A percentile compares a stretch with the other conserved stretches of the same genome.
phyloP scores from a whole-genome alignment of 2,113 vertebrate species.

The Semnopithecus entellus region DNA sequence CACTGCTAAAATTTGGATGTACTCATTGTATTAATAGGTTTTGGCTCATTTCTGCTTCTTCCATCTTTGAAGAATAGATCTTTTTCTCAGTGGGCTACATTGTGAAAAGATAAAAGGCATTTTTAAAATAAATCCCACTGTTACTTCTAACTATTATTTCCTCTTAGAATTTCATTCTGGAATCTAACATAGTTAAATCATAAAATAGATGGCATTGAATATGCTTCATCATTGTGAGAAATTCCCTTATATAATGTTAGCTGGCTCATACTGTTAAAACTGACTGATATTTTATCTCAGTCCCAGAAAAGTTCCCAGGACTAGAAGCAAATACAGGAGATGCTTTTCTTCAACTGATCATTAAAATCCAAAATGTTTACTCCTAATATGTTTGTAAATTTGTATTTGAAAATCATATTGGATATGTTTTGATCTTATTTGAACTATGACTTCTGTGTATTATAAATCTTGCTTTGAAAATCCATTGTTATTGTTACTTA shows the following conservation, averaged over 20 bases:
- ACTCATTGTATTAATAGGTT: slow-evolving; percentile 79
- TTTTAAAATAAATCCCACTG: slow-evolving; percentile 72
- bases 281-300: neutral
- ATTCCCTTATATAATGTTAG: neutral
- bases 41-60: slow-evolving; percentile 75
- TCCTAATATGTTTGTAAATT: neutral
- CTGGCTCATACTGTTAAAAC: neutral
- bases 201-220: neutral
- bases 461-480: slow-evolving; percentile 56
- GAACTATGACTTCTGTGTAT: slow-evolving; percentile 19
- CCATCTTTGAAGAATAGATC: slow-evolving; percentile 67
- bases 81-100: slow-evolving; percentile 59
- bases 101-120: slow-evolving; percentile 74
- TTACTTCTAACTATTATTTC: slow-evolving; percentile 66
- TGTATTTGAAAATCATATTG: neutral
- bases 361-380: slow-evolving; percentile 45
- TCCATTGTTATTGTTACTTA: neutral
- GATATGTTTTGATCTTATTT: slow-evolving; percentile 41
- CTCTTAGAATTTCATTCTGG: slow-evolving; percentile 56
- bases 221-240: neutral
- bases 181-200: slow-evolving; percentile 43
- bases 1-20: slow-evolving; percentile 78
- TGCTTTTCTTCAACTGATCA: neutral
- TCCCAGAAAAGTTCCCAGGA: neutral
- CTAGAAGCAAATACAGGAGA: neutral